Evolutionary conservation across 2,888 invertebrate species (phyloP).

Genomic region (Catocala nupta): DNA sequence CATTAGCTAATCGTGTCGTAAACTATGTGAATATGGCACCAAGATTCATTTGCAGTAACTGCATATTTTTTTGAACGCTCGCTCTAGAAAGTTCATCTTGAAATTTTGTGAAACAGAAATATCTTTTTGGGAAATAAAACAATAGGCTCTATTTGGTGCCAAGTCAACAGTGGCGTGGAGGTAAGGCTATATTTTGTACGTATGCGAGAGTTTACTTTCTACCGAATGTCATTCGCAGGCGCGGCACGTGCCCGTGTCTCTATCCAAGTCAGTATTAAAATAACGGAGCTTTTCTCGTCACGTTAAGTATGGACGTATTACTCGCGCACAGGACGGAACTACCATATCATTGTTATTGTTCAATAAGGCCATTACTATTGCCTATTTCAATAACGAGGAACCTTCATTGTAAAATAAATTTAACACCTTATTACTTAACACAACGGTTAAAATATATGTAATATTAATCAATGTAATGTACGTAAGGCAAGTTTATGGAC

Average conservation of each 20-base stretch:
- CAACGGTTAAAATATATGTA: no score
- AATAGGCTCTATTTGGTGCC: conserved; percentile 59
- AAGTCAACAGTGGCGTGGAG: conserved; percentile 45
- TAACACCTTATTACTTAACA: not conserved
- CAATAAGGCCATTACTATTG: not conserved
- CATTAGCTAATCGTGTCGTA: conserved; percentile 48
- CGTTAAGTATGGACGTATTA: conserved; percentile 38
- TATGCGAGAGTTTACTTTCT: conserved; percentile 79
- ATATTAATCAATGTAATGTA: no score
- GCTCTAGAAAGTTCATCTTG: conserved; percentile 46
- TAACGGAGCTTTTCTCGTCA: conserved; percentile 72
- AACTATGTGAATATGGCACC: conserved; percentile 44
- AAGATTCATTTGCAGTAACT: conserved; percentile 30
- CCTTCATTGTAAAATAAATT: not conserved
- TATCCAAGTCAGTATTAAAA: conserved; percentile 59
- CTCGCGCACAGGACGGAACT: conserved; percentile 48
- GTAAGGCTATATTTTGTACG: conserved; percentile 43
- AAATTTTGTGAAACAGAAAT: conserved; percentile 43
- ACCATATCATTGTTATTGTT: conserved; percentile 31
- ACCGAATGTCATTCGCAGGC: conserved; percentile 74
- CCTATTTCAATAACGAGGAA: no score
- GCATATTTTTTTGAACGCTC: conserved; percentile 32
- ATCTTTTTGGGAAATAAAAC: conserved; percentile 59
- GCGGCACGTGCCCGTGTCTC: conserved; percentile 70
- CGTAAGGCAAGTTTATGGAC: no score